Evolutionary conservation across 1,140 invertebrate genomes (phyloP), one percentile per base, ranked within the genome.

Genomic region (Mya arenaria): DNA sequence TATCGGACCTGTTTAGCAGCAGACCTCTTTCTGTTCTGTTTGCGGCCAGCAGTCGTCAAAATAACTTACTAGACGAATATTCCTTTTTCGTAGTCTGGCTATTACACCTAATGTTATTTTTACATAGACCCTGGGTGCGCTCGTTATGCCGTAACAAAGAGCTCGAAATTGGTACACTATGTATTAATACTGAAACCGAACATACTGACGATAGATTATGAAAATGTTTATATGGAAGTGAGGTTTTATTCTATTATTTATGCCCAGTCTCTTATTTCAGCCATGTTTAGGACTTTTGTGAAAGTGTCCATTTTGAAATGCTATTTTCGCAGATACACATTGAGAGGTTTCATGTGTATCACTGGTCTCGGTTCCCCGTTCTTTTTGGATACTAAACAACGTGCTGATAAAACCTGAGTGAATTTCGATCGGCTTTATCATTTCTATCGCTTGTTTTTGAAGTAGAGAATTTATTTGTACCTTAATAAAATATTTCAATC

Each of bases 201-300:
- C 72, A 52, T 56, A 84, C 23, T 73, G 62, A 37, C 58, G 48
- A 48, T 84, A 78, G 19, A 44, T 62, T 36, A 25, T 48, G 41
- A 74, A 82, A 4, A 84, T 78, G n/a, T 78, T 78, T 34, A 84
- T 65, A 56, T 86, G 82, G 4, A 86, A 28, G 62, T 86, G 84
- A 19, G 82, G 82, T 56, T 86, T 78, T 44, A 17, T 55, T 84
- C 68, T n/a, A 84, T 71, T 15, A 74, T n/a, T 37, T 82, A 56
- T 58, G 39, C 77, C 65, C 82, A 86, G 75, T 86, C 78, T 58
- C 68, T 55, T 74, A 58, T 58, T 62, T 25, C 65, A 34, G 84
- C 79, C 56, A 80, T 4, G 37, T 79, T 86, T 23, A 84, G 30
- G 0, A 86, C 85, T 41, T 74, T 75, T 32, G 13, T 25, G 10